These are phyloP conservation scores for Noctua pronuba DNA, from an alignment of 2,888 invertebrate species.

Conservation along the genomic window DNA sequence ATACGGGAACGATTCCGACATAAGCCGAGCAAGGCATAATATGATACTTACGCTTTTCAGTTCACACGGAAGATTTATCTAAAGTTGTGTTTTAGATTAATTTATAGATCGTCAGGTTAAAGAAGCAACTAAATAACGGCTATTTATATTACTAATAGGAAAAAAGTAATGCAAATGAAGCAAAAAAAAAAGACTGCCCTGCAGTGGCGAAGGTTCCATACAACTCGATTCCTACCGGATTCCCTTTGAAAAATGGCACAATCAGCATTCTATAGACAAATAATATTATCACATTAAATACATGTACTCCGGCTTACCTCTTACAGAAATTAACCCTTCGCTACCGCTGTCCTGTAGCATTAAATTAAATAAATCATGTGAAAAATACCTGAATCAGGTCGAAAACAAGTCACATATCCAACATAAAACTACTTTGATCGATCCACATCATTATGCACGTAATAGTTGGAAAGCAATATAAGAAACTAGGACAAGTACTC, in stretches of 20 bases:
- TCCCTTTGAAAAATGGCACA: too few relatives aligned
- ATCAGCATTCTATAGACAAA: too few relatives aligned
- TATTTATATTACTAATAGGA: neutral
- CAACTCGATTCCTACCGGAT: too few relatives aligned
- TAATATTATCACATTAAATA: too few relatives aligned
- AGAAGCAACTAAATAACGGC: neutral
- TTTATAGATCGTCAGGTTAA: neutral
- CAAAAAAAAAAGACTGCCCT: neutral
- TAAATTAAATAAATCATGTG: neutral
- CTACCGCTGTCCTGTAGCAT: neutral
- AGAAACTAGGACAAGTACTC: slow-evolving; percentile 59
- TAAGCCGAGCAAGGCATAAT: slow-evolving; percentile 75
- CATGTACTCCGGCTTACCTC: too few relatives aligned
- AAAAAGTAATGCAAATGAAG: neutral
- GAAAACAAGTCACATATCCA: neutral
- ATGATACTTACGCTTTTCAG: slow-evolving; percentile 69
- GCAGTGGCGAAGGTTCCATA: too few relatives aligned
- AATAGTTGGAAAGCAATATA: slow-evolving; percentile 48
- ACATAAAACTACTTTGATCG: slow-evolving; percentile 19
- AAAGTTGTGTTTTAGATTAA: neutral
- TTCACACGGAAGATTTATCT: slow-evolving; percentile 55
- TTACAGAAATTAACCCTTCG: too few relatives aligned
- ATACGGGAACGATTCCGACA: slow-evolving; percentile 74
- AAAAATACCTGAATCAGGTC: neutral
- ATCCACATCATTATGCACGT: slow-evolving; percentile 40